phyloP scores from a whole-genome alignment of 1,140 invertebrate species.

The Parapsyche elsis region DNA sequence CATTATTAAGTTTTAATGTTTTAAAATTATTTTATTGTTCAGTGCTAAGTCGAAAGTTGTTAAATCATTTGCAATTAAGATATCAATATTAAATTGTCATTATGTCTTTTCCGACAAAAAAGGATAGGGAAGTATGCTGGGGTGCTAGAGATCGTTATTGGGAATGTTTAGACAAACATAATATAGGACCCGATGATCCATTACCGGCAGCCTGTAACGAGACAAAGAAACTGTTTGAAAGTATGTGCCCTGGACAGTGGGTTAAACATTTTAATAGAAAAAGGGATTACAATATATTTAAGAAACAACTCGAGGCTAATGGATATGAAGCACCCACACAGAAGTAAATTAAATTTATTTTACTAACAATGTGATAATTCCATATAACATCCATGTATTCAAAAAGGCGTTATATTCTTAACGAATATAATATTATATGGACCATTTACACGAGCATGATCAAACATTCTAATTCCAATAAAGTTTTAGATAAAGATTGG shows the following conservation, averaged over 20 bases:
- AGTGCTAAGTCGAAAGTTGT: slow-evolving; percentile 1
- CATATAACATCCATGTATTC: too few relatives aligned
- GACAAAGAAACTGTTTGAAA: slow-evolving; percentile 83
- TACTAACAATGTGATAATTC: too few relatives aligned
- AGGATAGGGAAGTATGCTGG: slow-evolving; percentile 86
- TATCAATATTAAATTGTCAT: slow-evolving; percentile 52
- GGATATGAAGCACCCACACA: slow-evolving; percentile 80
- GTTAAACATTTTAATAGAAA: slow-evolving; percentile 95
- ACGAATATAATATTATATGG: too few relatives aligned
- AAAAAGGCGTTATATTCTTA: too few relatives aligned
- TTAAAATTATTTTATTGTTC: slow-evolving; percentile 2
- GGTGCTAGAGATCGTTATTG: slow-evolving; percentile 86
- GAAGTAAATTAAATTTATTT: slow-evolving; percentile 6
- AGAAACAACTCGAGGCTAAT: slow-evolving; percentile 86
- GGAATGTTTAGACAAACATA: slow-evolving; percentile 84
- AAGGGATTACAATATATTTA: slow-evolving; percentile 87
- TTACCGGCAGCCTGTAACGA: slow-evolving; percentile 74
- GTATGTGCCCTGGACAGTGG: slow-evolving; percentile 87
- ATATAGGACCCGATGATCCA: slow-evolving; percentile 60
- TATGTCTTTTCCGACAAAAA: slow-evolving; percentile 89
- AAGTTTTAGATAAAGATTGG: too few relatives aligned
- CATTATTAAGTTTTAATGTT: slow-evolving; percentile 3
- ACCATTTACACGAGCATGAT: too few relatives aligned
- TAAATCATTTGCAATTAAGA: neutral
- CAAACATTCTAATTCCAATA: too few relatives aligned